Evolutionary conservation across 2,888 invertebrate genomes (phyloP).

Genomic region (Rhopalosiphum nymphaeae): DNA sequence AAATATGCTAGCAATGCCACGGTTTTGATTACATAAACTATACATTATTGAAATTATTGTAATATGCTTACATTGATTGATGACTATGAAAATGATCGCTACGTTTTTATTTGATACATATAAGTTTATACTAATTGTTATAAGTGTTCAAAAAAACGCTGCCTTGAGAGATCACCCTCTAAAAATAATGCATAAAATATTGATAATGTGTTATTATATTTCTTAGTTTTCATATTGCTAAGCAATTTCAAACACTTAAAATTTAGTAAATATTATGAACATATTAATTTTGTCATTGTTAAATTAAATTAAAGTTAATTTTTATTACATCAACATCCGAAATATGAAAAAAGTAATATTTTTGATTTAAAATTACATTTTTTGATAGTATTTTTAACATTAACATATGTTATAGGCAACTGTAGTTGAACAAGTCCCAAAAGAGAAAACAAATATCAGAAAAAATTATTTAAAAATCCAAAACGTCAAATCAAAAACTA

Average conservation of each 20-base stretch:
- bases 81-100: too few species aligned
- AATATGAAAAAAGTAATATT: background rate
- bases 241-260: background rate
- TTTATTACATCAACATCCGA: background rate
- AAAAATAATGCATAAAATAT: background rate
- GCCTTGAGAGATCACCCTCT: too few species aligned
- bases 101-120: too few species aligned
- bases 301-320: background rate
- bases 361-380: background rate
- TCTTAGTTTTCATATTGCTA: background rate
- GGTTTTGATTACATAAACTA: too few species aligned
- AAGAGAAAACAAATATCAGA: background rate
- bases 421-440: background rate
- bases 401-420: background rate
- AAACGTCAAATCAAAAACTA: background rate
- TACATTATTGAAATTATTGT: too few species aligned
- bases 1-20: too few species aligned
- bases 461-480: background rate
- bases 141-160: too few species aligned
- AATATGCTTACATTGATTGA: too few species aligned
- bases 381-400: background rate
- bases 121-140: too few species aligned
- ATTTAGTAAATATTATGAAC: background rate
- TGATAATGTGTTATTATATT: background rate
- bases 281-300: background rate